These are phyloP conservation scores for Pentalonia nigronervosa DNA, from an alignment of 1,140 invertebrate genomes.

Conservation along the genomic window DNA sequence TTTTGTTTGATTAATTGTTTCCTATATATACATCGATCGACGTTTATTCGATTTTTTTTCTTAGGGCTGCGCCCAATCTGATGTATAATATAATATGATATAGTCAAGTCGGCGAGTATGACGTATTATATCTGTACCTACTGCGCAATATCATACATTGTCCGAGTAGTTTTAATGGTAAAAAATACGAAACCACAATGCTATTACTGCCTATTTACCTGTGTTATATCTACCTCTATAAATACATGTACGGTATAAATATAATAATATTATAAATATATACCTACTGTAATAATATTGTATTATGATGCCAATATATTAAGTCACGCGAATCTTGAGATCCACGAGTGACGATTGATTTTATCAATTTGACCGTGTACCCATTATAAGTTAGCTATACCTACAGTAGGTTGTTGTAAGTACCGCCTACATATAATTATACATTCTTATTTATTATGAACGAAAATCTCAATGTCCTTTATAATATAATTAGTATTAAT, in stretches of 20 bases:
- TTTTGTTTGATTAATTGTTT: conserved; percentile 52
- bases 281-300: not conserved
- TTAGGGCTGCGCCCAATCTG: conserved; percentile 3
- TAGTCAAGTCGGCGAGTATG: conserved; percentile 44
- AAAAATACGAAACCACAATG: too few relatives aligned
- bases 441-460: not conserved
- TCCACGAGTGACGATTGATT: not conserved
- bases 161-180: too few relatives aligned
- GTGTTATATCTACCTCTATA: too few relatives aligned
- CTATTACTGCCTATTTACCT: too few relatives aligned
- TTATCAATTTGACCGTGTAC: too few relatives aligned
- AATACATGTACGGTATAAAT: too few relatives aligned
- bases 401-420: not conserved
- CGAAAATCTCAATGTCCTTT: not conserved
- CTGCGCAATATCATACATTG: too few relatives aligned
- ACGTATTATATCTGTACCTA: not conserved
- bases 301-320: not conserved
- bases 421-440: not conserved
- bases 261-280: too few relatives aligned
- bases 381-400: not conserved
- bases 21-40: not conserved
- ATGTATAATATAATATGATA: conserved; percentile 62
- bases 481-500: not conserved
- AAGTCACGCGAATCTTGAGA: not conserved
- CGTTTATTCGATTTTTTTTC: not conserved